phyloP scores from a whole-genome alignment of 2,113 vertebrate genomes.

The Neotoma lepida region DNA sequence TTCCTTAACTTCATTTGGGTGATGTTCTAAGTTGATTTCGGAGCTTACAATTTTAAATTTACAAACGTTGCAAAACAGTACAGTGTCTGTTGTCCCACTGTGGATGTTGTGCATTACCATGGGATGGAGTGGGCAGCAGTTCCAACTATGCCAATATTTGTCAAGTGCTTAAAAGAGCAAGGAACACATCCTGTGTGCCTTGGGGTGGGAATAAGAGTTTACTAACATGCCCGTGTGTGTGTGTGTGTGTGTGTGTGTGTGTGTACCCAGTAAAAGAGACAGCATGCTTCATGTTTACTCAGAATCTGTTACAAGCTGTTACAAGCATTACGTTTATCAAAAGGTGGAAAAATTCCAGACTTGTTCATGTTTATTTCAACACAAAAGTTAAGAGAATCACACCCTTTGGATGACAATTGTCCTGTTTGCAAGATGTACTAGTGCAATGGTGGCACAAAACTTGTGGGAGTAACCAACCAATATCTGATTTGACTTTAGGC shows the following conservation, averaged over 20 bases:
- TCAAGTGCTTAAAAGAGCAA: constrained; percentile 10
- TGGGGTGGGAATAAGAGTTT: background rate
- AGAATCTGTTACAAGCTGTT: background rate
- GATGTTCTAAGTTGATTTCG: background rate
- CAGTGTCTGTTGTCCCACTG: too few relatives aligned
- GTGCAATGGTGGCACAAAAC: background rate
- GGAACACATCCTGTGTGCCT: background rate
- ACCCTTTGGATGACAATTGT: background rate
- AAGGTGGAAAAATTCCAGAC: background rate
- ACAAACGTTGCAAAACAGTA: background rate
- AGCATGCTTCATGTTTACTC: background rate
- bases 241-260: background rate
- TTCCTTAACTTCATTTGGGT: background rate
- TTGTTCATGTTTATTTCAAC: background rate
- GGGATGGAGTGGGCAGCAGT: too few relatives aligned
- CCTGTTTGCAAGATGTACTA: too few relatives aligned
- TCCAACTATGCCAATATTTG: constrained; percentile 50
- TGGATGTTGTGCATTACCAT: background rate
- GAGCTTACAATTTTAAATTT: constrained; percentile 34
- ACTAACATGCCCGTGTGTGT: background rate
- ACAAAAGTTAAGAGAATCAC: background rate
- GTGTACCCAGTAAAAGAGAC: background rate
- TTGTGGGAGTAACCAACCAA: background rate
- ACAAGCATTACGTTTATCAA: background rate
- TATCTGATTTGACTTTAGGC: background rate